A percentile compares a stretch with the other conserved stretches of the same genome.
Conservation (phyloP, 64 coral and sea anemone species). For the Montipora sp. region DNA sequence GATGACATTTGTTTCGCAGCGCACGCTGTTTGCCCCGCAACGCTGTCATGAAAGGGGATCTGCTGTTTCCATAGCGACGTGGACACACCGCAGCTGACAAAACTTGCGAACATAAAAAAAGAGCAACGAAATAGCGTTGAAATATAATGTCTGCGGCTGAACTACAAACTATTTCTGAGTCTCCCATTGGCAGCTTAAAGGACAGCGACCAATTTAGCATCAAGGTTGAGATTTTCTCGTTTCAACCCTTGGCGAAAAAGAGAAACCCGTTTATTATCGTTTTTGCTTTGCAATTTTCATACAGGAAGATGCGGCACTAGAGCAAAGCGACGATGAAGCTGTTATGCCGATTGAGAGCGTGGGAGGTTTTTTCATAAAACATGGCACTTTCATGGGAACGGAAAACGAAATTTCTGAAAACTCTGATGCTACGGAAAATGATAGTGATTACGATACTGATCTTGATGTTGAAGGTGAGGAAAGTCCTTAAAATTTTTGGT, state of each 20-base stretch:
- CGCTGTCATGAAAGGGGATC: conserved; percentile 45
- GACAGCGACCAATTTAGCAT: conserved; percentile 39
- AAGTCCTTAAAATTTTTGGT: background rate
- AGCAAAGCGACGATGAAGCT: conserved; percentile 27
- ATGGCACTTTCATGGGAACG: conserved; percentile 51
- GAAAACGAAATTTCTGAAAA: conserved; percentile 15
- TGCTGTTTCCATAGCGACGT: conserved; percentile 35
- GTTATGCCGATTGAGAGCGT: background rate
- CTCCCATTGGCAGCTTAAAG: conserved; percentile 29
- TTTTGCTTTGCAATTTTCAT: background rate
- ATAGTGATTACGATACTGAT: conserved; percentile 71
- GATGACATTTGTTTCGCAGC: background rate
- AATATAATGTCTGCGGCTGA: conserved; percentile 11
- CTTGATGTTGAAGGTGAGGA: conserved; percentile 72
- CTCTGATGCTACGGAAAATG: conserved; percentile 37
- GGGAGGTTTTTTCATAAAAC: conserved; percentile 36
- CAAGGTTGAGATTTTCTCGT: background rate
- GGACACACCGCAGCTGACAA: background rate
- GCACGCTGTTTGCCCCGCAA: background rate
- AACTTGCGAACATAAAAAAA: conserved; percentile 29
- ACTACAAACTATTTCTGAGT: conserved; percentile 14
- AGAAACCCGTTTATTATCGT: too few relatives aligned
- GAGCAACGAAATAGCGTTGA: background rate
- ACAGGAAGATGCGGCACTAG: conserved; percentile 2
- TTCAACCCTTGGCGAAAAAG: background rate